These are phyloP conservation scores for Peromyscus melanophrys DNA, from an alignment of 2,797 vertebrate genomes.

Conservation along the genomic window DNA sequence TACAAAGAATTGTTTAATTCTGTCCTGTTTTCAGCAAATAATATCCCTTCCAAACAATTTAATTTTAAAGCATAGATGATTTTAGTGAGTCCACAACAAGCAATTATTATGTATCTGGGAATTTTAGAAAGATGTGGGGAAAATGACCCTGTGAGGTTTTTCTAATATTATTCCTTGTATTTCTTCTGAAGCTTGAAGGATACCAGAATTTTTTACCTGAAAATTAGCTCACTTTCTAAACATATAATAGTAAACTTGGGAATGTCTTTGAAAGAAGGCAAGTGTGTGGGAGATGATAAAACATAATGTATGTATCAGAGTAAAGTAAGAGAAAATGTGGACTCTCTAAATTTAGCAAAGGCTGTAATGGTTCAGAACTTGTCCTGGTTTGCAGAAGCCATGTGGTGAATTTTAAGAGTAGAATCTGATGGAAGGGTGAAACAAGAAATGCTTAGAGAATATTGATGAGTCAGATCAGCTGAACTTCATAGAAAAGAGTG, in stretches of 20 bases:
- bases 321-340: neutral
- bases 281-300: constrained; percentile 19
- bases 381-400: constrained; percentile 37
- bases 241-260: constrained; percentile 45
- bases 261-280: constrained; percentile 63
- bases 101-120: neutral
- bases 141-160: neutral
- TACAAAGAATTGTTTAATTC: constrained; percentile 20
- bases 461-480: constrained; percentile 63
- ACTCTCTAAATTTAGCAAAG: neutral
- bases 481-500: neutral
- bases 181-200: constrained; percentile 65
- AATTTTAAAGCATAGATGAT: constrained; percentile 61
- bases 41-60: constrained; percentile 59
- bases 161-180: neutral
- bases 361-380: neutral
- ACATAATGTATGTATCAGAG: neutral
- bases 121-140: neutral
- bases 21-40: constrained; percentile 25
- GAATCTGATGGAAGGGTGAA: constrained; percentile 68
- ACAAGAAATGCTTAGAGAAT: constrained; percentile 60
- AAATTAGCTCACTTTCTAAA: constrained; percentile 56
- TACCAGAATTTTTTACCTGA: neutral
- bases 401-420: constrained; percentile 61
- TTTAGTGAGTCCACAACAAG: constrained; percentile 53